Evolutionary conservation across 1,140 invertebrate species (phyloP).

Genomic region (Cotesia typhae): DNA sequence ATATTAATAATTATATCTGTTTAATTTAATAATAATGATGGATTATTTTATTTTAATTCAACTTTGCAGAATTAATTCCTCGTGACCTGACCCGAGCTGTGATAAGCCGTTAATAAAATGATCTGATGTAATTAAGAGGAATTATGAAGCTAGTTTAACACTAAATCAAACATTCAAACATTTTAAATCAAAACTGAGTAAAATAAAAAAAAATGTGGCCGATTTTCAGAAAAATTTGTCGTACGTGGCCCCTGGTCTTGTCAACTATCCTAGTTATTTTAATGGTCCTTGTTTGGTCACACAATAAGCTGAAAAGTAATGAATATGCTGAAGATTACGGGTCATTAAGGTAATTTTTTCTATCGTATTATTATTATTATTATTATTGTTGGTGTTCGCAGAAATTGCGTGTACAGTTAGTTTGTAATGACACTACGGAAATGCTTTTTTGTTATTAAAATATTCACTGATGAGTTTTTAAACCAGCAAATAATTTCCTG

Average conservation of each 20-base stretch:
- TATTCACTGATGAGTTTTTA: too few relatives aligned
- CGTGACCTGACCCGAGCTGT: too few relatives aligned
- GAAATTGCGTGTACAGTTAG: slow-evolving; percentile 14
- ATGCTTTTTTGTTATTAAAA: neutral
- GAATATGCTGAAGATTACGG: slow-evolving; percentile 46
- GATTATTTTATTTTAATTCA: too few relatives aligned
- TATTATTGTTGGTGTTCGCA: neutral
- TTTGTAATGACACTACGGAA: slow-evolving; percentile 24
- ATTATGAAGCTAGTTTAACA: too few relatives aligned
- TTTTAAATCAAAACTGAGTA: neutral
- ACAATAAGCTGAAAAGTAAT: slow-evolving; percentile 40
- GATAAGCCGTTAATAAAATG: too few relatives aligned
- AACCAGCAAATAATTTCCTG: too few relatives aligned
- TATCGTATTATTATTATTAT: too few relatives aligned
- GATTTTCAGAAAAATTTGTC: slow-evolving; percentile 34
- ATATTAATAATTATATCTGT: too few relatives aligned
- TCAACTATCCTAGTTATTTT: slow-evolving; percentile 37
- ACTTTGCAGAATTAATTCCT: too few relatives aligned
- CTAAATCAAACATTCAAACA: neutral
- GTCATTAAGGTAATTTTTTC: slow-evolving; percentile 45
- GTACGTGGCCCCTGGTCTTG: slow-evolving; percentile 32
- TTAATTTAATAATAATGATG: too few relatives aligned
- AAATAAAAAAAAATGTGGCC: slow-evolving; percentile 34
- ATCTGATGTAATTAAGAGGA: too few relatives aligned
- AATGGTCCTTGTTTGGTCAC: slow-evolving; percentile 52